Evolutionary conservation across 2,113 vertebrate genomes (phyloP), one percentile per base, ranked within the genome.

Genomic region (Nematolebias whitei): DNA sequence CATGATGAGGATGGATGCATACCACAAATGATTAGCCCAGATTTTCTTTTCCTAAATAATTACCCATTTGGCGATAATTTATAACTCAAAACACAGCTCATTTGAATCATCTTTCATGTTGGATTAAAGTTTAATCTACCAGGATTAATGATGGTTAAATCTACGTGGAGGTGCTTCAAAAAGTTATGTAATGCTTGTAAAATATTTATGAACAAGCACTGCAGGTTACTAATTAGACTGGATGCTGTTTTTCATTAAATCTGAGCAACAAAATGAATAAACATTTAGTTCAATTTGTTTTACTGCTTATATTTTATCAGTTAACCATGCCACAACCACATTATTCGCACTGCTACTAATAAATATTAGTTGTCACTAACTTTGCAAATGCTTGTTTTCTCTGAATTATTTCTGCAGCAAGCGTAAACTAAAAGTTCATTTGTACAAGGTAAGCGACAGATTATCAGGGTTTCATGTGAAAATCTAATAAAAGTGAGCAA

Each of bases 1-100:
- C 65, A 60, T 29, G 76, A 60, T 29, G 76, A 81, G 59, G 74
- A 82, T 64, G 66, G 74, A 74, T 73, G 40, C 68, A 74, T 12
- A 20, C 62, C 29, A 74, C 71, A 56, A 84, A 79, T 58, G 77
- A 89, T 78, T 58, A 78, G 60, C 16, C 22, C 58, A 15, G 20
- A 63, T 78, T 44, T 71, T 47, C 38, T 71, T 45, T 38, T 45
- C 40, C 32, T 3, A 26, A 10, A 51, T 24, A 38, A 64, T 70
- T 52, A 26, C 22, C 24, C 43, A 35, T 22, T 10, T 47, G 63
- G n/a, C 19, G 7, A 12, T 3, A 24, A 5, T 23, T 51, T 6
- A n/a, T 38, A 13, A 2, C 11, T 45, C 24, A 16, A 4, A 12
- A 2, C 10, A 51, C 32, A 10, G 10, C 13, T 56, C 53, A 26